Percentiles rank a stretch among this genome's conserved stretches.
Conservation (phyloP, 1,140 invertebrate species). For the Drosophila sp. region DNA sequence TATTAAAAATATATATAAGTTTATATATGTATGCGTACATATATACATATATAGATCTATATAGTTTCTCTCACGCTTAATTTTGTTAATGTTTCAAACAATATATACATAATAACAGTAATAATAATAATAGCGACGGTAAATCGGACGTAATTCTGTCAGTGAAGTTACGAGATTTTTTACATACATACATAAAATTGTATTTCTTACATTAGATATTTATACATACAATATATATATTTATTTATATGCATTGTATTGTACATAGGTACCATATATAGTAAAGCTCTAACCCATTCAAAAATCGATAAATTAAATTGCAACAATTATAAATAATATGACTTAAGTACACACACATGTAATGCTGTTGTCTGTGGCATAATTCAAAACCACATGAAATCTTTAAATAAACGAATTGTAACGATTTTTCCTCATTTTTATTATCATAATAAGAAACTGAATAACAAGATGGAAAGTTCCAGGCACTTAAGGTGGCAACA, state of each 20-base stretch:
- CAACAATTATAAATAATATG: conserved; percentile 8
- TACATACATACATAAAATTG: conserved; percentile 46
- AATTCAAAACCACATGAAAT: conserved; percentile 15
- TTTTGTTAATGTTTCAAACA: conserved; percentile 60
- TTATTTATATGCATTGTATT: conserved; percentile 16
- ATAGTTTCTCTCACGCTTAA: conserved; percentile 55
- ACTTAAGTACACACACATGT: conserved; percentile 20
- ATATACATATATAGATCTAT: conserved; percentile 36
- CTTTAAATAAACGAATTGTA: conserved; percentile 13
- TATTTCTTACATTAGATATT: conserved; percentile 46
- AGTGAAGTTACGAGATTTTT: conserved; percentile 16
- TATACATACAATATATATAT: conserved; percentile 19
- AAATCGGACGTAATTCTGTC: conserved; percentile 23
- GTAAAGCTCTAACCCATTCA: conserved; percentile 3
- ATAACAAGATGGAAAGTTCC: neutral
- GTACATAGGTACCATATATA: conserved; percentile 27
- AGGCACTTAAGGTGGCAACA: neutral
- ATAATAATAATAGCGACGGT: conserved; percentile 44
- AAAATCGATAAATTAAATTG: conserved; percentile 5
- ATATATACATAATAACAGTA: conserved; percentile 18
- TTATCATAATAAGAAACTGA: neutral
- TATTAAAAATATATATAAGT: conserved; percentile 22
- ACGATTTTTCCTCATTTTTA: neutral
- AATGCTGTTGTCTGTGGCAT: conserved; percentile 34
- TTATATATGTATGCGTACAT: conserved; percentile 15